Conservation (phyloP, 2,888 invertebrate species). For the Pandemis corylana region DNA sequence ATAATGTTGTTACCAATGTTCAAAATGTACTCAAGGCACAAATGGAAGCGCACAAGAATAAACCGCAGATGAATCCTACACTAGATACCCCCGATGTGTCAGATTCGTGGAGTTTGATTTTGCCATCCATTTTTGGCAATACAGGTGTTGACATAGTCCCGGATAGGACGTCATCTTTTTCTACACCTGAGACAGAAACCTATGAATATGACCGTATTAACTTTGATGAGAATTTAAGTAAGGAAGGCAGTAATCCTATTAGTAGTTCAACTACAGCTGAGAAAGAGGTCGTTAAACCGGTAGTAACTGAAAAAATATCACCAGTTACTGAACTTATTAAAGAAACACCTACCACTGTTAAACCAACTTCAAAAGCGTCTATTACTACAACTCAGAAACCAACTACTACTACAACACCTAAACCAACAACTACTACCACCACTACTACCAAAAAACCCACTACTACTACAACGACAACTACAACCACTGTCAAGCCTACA, state of each 20-base stretch:
- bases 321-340: constrained; percentile 37
- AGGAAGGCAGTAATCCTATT: constrained; percentile 64
- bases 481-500: constrained; percentile 48
- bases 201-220: constrained; percentile 60
- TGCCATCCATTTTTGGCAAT: constrained; percentile 92
- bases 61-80: constrained; percentile 72
- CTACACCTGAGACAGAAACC: constrained; percentile 77
- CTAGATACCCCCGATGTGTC: constrained; percentile 90
- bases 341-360: constrained; percentile 42
- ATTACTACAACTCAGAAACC: constrained; percentile 50
- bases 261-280: constrained; percentile 55
- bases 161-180: constrained; percentile 75
- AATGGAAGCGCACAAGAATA: constrained; percentile 87
- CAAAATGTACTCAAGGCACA: constrained; percentile 93
- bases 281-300: constrained; percentile 46
- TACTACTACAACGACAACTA: constrained; percentile 43
- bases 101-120: constrained; percentile 92
- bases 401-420: constrained; percentile 48
- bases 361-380: constrained; percentile 40
- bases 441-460: constrained; percentile 21
- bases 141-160: constrained; percentile 86
- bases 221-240: constrained; percentile 63
- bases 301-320: constrained; percentile 49
- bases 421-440: constrained; percentile 49
- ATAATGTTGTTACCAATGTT: constrained; percentile 92